Percentiles rank a stretch among this genome's conserved stretches.
These are phyloP conservation scores for Prochilodus magdalenae DNA, from an alignment of 2,113 vertebrate genomes.

Conservation along the genomic window DNA sequence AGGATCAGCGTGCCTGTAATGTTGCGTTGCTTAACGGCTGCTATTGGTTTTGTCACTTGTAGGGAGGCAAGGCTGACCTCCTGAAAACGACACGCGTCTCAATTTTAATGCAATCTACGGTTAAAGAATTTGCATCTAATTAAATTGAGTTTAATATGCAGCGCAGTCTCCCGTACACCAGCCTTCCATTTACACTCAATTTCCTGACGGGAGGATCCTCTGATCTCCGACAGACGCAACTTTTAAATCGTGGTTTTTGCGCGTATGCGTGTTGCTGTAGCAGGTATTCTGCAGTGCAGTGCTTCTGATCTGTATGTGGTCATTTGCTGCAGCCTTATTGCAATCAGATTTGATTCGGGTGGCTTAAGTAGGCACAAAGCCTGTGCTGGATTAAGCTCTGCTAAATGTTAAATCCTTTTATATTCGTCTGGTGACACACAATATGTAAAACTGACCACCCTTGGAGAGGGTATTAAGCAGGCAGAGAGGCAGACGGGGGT, in stretches of 20 bases:
- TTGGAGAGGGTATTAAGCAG: slow-evolving; percentile 71
- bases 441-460: slow-evolving; percentile 82
- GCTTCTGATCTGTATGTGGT: slow-evolving; percentile 56
- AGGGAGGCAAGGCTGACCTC: not conserved
- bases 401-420: slow-evolving; percentile 82
- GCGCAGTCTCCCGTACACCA: not conserved
- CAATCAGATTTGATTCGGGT: slow-evolving; percentile 79
- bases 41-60: not conserved
- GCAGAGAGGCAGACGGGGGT: slow-evolving; percentile 41
- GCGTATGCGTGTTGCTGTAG: slow-evolving; percentile 6
- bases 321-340: slow-evolving; percentile 69
- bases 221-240: not conserved
- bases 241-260: not conserved
- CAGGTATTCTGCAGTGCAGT: not conserved
- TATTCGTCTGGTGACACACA: slow-evolving; percentile 78
- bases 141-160: not conserved
- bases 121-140: slow-evolving; percentile 17
- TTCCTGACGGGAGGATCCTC: not conserved
- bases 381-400: slow-evolving; percentile 75
- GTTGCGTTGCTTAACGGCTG: not conserved
- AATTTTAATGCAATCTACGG: slow-evolving; percentile 11
- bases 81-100: not conserved
- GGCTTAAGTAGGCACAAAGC: slow-evolving; percentile 77
- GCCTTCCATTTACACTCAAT: slow-evolving; percentile 10
- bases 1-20: not conserved